A percentile compares a stretch with the other conserved stretches of the same genome.
phyloP scores from a whole-genome alignment of 2,113 vertebrate species.

The Cheilinus undulatus region DNA sequence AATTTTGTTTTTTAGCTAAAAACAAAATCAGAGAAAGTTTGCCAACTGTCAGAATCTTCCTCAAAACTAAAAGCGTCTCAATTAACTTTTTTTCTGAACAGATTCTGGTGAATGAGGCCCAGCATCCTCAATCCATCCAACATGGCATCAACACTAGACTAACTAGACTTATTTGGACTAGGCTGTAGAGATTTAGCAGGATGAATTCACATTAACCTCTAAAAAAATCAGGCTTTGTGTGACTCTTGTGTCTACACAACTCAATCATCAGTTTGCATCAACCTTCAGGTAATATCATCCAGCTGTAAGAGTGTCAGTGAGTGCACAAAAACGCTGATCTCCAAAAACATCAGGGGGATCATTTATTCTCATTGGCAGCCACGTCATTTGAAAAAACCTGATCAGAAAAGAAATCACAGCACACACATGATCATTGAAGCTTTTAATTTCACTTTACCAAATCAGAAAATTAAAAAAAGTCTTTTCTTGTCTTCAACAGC shows the following conservation, averaged over 20 bases:
- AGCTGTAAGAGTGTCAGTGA: conserved; percentile 4
- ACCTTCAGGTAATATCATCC: background rate
- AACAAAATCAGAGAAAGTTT: too few relatives aligned
- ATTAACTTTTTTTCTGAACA: too few relatives aligned
- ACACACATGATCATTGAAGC: conserved; percentile 15
- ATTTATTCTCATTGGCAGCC: background rate
- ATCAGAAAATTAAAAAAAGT: background rate
- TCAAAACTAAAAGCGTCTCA: too few relatives aligned
- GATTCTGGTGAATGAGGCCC: too few relatives aligned
- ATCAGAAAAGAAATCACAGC: conserved; percentile 2
- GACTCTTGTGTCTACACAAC: background rate
- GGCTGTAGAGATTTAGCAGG: too few relatives aligned
- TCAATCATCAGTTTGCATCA: background rate
- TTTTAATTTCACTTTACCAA: conserved; percentile 12
- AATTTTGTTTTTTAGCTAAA: too few relatives aligned
- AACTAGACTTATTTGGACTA: too few relatives aligned
- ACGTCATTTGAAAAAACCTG: background rate
- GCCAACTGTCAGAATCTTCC: too few relatives aligned
- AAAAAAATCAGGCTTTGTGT: background rate
- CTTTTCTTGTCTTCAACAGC: conserved; percentile 36
- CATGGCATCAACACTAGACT: too few relatives aligned
- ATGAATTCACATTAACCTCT: too few relatives aligned
- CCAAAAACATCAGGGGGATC: background rate
- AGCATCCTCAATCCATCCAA: too few relatives aligned
- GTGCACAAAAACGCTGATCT: conserved; percentile 19